Conservation (phyloP, 2,113 vertebrate genomes). For the Nibea albiflora region DNA sequence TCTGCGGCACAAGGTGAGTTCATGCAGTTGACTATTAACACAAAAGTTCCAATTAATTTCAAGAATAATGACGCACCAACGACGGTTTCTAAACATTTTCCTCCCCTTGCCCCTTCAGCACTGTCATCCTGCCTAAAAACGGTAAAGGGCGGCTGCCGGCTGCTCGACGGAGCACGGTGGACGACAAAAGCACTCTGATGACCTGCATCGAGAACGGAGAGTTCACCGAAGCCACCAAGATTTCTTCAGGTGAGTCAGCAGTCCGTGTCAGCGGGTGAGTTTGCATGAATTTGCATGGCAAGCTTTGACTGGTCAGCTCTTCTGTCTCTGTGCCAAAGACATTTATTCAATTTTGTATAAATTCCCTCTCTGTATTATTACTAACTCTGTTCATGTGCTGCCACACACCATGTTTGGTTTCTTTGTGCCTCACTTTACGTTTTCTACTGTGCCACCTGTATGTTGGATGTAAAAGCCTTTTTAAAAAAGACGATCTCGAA, state of each 20-base stretch:
- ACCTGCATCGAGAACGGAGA: conserved; percentile 92
- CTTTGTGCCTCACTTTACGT: background rate
- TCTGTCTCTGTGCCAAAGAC: conserved; percentile 10
- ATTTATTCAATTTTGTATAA: conserved; percentile 3
- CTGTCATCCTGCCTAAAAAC: conserved; percentile 86
- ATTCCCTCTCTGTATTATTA: background rate
- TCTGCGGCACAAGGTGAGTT: conserved; percentile 88
- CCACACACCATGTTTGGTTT: background rate
- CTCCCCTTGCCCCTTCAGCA: conserved; percentile 57
- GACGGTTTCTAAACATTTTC: background rate
- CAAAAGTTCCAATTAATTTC: background rate
- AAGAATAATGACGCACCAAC: too few relatives aligned
- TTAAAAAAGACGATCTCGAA: background rate
- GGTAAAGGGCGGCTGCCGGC: conserved; percentile 90
- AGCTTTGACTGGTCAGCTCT: conserved; percentile 31
- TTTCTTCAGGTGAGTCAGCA: conserved; percentile 87
- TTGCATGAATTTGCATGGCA: conserved; percentile 44
- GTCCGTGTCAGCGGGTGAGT: background rate
- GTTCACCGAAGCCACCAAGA: conserved; percentile 89
- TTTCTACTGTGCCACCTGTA: background rate
- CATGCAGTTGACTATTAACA: background rate
- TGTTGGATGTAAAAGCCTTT: background rate
- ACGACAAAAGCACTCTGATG: conserved; percentile 89
- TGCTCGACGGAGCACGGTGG: conserved; percentile 92
- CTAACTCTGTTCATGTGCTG: conserved; percentile 6